phyloP scores from a whole-genome alignment of 2,797 vertebrate species.

The Muraenolepis orangiensis region DNA sequence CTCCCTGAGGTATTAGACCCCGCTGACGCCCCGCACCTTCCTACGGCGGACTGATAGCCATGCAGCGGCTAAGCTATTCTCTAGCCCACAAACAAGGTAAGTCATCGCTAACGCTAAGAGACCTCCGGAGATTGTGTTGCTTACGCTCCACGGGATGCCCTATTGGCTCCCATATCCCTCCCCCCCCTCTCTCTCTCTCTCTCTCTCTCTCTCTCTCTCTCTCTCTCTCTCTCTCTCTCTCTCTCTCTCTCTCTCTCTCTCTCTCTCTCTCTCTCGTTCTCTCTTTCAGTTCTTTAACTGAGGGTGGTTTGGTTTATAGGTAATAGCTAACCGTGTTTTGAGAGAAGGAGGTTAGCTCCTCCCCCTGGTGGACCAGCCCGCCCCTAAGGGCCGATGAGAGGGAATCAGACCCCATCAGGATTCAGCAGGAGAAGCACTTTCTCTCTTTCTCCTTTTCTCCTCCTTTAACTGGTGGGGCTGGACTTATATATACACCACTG shows the following conservation, averaged over 20 bases:
- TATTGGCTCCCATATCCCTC: too few relatives aligned
- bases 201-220: too few relatives aligned
- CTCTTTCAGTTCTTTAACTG: not conserved
- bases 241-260: too few relatives aligned
- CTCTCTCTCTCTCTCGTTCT: not conserved
- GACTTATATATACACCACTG: slow-evolving; percentile 52
- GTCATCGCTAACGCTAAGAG: too few relatives aligned
- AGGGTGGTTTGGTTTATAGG: slow-evolving; percentile 47
- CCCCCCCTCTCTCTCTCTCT: too few relatives aligned
- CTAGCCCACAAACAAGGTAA: slow-evolving; percentile 21
- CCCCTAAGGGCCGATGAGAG: slow-evolving; percentile 46
- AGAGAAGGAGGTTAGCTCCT: slow-evolving; percentile 6
- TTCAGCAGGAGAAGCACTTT: slow-evolving; percentile 65
- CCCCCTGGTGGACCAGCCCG: slow-evolving; percentile 22
- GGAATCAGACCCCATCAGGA: slow-evolving; percentile 68
- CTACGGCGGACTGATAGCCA: slow-evolving; percentile 20
- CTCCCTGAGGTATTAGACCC: slow-evolving; percentile 45
- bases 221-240: too few relatives aligned
- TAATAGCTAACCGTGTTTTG: slow-evolving; percentile 43
- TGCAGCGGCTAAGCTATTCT: slow-evolving; percentile 23
- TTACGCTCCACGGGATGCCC: too few relatives aligned
- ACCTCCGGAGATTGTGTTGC: too few relatives aligned
- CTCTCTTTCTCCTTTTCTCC: slow-evolving; percentile 1
- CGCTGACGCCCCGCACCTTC: slow-evolving; percentile 40
- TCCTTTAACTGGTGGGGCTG: slow-evolving; percentile 52